Percentiles rank a stretch among this genome's conserved stretches.
Conservation (phyloP, 2,113 vertebrate species). For the Tympanuchus pallidicinctus region DNA sequence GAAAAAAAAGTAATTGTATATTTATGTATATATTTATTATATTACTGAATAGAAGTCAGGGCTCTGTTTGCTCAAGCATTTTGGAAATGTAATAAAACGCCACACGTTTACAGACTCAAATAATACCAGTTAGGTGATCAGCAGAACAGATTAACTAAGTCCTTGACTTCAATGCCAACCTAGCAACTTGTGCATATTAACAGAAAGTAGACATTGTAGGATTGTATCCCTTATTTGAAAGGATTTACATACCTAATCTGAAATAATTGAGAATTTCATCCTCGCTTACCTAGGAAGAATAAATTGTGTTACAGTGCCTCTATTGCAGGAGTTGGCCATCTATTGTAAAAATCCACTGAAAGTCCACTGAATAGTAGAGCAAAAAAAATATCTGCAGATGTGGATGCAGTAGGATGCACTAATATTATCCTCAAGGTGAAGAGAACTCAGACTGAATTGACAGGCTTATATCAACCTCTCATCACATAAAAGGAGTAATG, state of each 20-base stretch:
- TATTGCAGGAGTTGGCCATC: background rate
- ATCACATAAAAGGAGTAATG: background rate
- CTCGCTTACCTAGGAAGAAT: background rate
- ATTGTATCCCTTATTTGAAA: background rate
- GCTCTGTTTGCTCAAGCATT: background rate
- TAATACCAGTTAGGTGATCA: background rate
- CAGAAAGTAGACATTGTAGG: background rate
- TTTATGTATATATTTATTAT: background rate
- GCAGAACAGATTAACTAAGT: background rate
- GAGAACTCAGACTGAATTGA: conserved; percentile 20
- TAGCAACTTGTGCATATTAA: background rate
- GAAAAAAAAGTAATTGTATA: too few species aligned
- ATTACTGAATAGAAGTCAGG: background rate
- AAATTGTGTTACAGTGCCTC: background rate
- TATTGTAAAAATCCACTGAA: background rate
- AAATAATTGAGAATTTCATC: background rate
- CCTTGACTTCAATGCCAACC: background rate
- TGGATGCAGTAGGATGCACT: background rate
- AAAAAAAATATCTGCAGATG: background rate
- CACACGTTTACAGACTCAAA: background rate
- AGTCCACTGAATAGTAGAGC: background rate
- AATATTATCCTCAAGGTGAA: background rate
- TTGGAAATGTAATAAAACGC: background rate
- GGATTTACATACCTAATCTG: background rate
- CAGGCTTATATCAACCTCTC: background rate